These are phyloP conservation scores for Spermophilus dauricus DNA, from an alignment of 2,113 vertebrate genomes.

Conservation along the genomic window DNA sequence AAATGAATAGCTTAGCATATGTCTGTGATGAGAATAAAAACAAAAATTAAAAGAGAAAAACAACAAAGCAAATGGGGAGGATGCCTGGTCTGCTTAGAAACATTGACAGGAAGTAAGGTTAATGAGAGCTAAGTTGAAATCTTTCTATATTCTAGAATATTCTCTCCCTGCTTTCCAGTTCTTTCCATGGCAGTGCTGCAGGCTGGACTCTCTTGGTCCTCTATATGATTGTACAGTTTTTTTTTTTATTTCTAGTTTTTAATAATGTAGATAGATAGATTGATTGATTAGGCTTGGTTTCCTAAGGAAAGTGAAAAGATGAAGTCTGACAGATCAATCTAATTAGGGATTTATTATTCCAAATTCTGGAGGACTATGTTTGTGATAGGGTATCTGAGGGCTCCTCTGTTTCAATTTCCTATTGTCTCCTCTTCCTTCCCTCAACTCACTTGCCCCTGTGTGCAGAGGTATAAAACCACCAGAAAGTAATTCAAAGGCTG, in stretches of 20 bases:
- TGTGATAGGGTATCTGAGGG: not conserved
- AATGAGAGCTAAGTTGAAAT: constrained; percentile 19
- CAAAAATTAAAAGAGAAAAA: not conserved
- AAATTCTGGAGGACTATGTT: not conserved
- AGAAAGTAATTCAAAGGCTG: constrained; percentile 34
- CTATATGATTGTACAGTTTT: not conserved
- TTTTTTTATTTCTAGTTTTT: not conserved
- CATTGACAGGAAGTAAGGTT: constrained; percentile 17
- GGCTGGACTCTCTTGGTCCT: not conserved
- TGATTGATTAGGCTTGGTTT: not conserved
- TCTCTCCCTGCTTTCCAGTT: constrained; percentile 16
- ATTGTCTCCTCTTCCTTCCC: not conserved
- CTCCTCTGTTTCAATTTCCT: not conserved
- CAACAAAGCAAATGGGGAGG: constrained; percentile 7
- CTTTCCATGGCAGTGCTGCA: not conserved
- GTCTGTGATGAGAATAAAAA: constrained; percentile 62
- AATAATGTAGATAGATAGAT: not conserved
- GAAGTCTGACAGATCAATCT: not conserved
- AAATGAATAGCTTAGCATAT: constrained; percentile 72
- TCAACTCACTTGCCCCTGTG: not conserved
- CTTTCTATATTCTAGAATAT: constrained; percentile 29
- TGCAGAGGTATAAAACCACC: not conserved
- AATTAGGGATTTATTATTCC: not conserved
- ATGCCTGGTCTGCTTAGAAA: constrained; percentile 68
- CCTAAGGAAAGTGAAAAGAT: constrained; percentile 37